phyloP scores from a whole-genome alignment of 2,888 invertebrate genomes.

The Hypsopygia costalis region DNA sequence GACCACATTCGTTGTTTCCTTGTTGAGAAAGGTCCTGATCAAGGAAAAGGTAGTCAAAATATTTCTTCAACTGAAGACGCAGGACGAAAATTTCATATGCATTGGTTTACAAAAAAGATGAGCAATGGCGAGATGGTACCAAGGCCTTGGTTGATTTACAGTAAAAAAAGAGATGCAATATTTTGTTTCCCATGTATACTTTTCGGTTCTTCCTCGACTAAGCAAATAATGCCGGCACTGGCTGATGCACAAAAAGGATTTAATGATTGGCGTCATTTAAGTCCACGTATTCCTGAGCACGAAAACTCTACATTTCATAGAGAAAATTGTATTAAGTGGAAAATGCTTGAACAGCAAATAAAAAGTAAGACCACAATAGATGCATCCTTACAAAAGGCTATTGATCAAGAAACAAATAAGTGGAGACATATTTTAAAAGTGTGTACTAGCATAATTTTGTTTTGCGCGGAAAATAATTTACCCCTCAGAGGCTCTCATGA shows the following conservation, averaged over 20 bases:
- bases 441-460: neutral
- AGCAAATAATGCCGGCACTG: constrained; percentile 7
- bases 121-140: constrained; percentile 10
- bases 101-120: constrained; percentile 4
- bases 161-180: constrained; percentile 10
- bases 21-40: constrained; percentile 10
- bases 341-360: constrained; percentile 11
- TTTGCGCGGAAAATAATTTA: constrained; percentile 8
- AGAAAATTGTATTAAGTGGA: constrained; percentile 13
- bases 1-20: constrained; percentile 10
- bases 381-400: constrained; percentile 7
- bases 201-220: constrained; percentile 12
- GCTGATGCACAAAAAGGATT: constrained; percentile 11
- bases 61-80: constrained; percentile 11
- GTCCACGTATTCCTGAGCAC: constrained; percentile 11
- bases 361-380: constrained; percentile 14
- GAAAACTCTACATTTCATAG: constrained; percentile 11
- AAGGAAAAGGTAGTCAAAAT: constrained; percentile 10
- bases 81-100: constrained; percentile 9
- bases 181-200: constrained; percentile 15
- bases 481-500: constrained; percentile 5
- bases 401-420: constrained; percentile 12
- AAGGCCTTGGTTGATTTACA: constrained; percentile 10
- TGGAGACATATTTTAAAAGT: constrained; percentile 10
- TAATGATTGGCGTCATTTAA: constrained; percentile 13